Evolutionary conservation across 53 echinoderm and acorn worm species (phyloP).

Genomic region (Actinopyga echinites): DNA sequence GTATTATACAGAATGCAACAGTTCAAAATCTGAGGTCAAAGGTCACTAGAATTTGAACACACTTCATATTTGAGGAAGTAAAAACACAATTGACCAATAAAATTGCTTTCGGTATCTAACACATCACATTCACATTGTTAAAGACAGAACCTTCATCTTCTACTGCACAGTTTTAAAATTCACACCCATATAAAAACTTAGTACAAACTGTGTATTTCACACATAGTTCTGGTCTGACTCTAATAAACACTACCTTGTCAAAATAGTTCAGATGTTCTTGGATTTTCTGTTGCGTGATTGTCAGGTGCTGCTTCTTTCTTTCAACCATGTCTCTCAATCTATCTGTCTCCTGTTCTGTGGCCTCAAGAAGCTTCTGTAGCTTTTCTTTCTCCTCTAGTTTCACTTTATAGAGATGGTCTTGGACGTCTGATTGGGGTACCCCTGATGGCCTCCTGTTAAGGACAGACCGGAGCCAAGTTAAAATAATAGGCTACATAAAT

Average conservation of each 20-base stretch:
- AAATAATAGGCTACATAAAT: background rate
- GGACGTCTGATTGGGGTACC: slow-evolving; percentile 71
- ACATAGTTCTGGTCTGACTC: background rate
- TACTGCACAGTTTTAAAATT: background rate
- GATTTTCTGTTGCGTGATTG: slow-evolving; percentile 74
- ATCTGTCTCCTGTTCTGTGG: slow-evolving; percentile 73
- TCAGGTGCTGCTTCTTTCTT: slow-evolving; percentile 65
- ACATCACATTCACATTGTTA: background rate
- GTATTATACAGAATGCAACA: too few species aligned
- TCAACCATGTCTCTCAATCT: slow-evolving; percentile 63
- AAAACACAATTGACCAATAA: too few species aligned
- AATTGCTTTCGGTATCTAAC: too few species aligned
- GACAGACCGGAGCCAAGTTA: background rate
- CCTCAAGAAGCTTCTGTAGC: slow-evolving; percentile 67
- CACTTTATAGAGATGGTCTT: slow-evolving; percentile 63
- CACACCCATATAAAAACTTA: background rate
- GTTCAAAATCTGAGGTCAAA: too few species aligned
- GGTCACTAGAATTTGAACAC: too few species aligned
- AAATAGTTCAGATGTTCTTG: slow-evolving; percentile 71
- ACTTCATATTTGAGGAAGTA: too few species aligned
- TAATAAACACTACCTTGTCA: slow-evolving; percentile 60
- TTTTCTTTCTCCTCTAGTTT: slow-evolving; percentile 90
- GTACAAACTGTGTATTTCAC: background rate
- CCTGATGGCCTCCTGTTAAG: slow-evolving; percentile 84
- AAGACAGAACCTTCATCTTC: background rate